phyloP scores from a whole-genome alignment of 2,888 invertebrate species.

The Cotesia congregata region DNA sequence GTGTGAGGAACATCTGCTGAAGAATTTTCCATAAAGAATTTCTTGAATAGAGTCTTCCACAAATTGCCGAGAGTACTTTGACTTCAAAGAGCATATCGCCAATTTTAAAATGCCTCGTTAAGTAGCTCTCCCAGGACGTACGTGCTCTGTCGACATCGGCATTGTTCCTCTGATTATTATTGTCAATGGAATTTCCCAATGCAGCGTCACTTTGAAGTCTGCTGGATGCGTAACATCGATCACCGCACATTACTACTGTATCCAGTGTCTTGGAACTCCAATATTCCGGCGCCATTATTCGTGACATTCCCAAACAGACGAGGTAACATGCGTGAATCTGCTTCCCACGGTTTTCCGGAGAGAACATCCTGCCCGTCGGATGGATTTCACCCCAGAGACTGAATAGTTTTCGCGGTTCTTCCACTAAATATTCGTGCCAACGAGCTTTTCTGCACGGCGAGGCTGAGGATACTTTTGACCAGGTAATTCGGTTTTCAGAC shows the following conservation, averaged over 20 bases:
- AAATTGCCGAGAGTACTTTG: slow-evolving; percentile 50
- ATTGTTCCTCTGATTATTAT: slow-evolving; percentile 14
- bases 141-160: background rate
- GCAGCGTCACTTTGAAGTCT: slow-evolving; percentile 48
- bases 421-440: slow-evolving; percentile 80
- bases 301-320: slow-evolving; percentile 68
- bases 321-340: slow-evolving; percentile 77
- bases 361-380: slow-evolving; percentile 75
- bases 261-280: slow-evolving; percentile 60
- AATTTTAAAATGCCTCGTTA: slow-evolving; percentile 56
- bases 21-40: slow-evolving; percentile 54
- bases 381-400: slow-evolving; percentile 79
- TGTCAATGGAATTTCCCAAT: background rate
- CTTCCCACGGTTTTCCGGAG: slow-evolving; percentile 73
- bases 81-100: slow-evolving; percentile 59
- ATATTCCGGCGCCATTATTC: slow-evolving; percentile 63
- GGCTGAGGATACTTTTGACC: slow-evolving; percentile 49
- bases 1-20: slow-evolving; percentile 55
- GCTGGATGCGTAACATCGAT: slow-evolving; percentile 59
- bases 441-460: slow-evolving; percentile 45
- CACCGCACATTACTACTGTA: slow-evolving; percentile 62
- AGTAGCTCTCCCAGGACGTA: slow-evolving; percentile 39
- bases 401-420: slow-evolving; percentile 78
- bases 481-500: slow-evolving; percentile 51
- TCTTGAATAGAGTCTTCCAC: slow-evolving; percentile 54